Conservation (phyloP, 2,888 invertebrate genomes). For the Athalia circularis region DNA sequence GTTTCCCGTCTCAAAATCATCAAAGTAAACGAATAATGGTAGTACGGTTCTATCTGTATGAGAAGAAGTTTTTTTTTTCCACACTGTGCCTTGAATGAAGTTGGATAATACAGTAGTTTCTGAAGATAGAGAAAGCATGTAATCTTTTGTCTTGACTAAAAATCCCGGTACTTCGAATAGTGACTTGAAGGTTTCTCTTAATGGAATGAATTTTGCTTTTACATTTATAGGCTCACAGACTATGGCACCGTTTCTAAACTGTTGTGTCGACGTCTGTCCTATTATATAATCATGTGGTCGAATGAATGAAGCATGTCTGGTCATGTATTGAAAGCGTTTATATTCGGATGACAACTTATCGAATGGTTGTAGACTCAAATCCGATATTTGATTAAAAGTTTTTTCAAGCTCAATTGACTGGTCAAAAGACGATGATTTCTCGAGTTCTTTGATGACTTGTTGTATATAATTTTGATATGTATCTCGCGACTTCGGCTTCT, state of each 20-base stretch:
- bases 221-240: slow-evolving; percentile 34
- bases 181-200: slow-evolving; percentile 35
- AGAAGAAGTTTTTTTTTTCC: slow-evolving; percentile 45
- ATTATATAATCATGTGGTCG: slow-evolving; percentile 28
- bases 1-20: slow-evolving; percentile 53
- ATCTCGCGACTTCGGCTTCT: slow-evolving; percentile 13
- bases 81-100: slow-evolving; percentile 51
- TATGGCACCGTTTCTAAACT: slow-evolving; percentile 30
- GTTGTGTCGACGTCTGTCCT: not conserved
- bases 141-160: slow-evolving; percentile 42
- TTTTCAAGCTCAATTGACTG: not conserved
- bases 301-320: slow-evolving; percentile 33
- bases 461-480: not conserved
- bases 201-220: slow-evolving; percentile 32
- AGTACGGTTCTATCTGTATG: slow-evolving; percentile 47
- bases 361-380: slow-evolving; percentile 26
- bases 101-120: slow-evolving; percentile 45
- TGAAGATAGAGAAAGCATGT: slow-evolving; percentile 33
- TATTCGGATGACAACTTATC: slow-evolving; percentile 35
- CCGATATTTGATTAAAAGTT: slow-evolving; percentile 34
- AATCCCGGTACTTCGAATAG: slow-evolving; percentile 42
- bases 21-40: slow-evolving; percentile 53
- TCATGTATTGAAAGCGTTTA: slow-evolving; percentile 34
- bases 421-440: too few species aligned
- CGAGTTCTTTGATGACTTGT: not conserved